phyloP scores from a whole-genome alignment of 2,888 invertebrate species.

The Harpalus rubripes region DNA sequence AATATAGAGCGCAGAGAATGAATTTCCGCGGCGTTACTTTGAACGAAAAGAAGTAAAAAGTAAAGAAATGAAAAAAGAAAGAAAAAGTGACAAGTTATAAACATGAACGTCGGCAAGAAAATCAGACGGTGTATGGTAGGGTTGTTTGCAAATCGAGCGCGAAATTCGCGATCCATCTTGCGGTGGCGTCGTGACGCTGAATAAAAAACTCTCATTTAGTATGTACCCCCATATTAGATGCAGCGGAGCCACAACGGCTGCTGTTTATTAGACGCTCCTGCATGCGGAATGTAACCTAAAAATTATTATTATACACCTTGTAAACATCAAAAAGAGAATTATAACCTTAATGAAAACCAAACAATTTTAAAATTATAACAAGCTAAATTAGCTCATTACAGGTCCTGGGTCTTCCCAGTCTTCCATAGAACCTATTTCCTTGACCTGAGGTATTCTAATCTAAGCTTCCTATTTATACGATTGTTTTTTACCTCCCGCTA shows the following conservation, averaged over 20 bases:
- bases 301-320: no score
- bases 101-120: conserved; percentile 46
- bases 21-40: conserved; percentile 35
- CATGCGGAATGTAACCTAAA: no score
- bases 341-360: no score
- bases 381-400: no score
- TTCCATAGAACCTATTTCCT: no score
- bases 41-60: conserved; percentile 5
- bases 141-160: conserved; percentile 46
- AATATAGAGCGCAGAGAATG: conserved; percentile 16
- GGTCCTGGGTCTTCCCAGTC: no score
- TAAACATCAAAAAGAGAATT: no score
- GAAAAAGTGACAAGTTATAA: conserved; percentile 49
- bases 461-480: no score
- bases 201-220: conserved; percentile 55
- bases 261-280: no score
- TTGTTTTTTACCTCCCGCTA: no score
- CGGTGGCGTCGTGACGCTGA: conserved; percentile 39
- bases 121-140: conserved; percentile 31
- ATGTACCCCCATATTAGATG: conserved; percentile 8
- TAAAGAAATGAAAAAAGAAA: conserved; percentile 36
- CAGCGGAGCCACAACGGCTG: neutral
- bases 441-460: no score
- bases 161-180: conserved; percentile 52
- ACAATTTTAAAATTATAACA: no score